Base-by-base conservation (phyloP, 2,888 invertebrate genomes). In the Leptura quadrifasciata region DNA sequence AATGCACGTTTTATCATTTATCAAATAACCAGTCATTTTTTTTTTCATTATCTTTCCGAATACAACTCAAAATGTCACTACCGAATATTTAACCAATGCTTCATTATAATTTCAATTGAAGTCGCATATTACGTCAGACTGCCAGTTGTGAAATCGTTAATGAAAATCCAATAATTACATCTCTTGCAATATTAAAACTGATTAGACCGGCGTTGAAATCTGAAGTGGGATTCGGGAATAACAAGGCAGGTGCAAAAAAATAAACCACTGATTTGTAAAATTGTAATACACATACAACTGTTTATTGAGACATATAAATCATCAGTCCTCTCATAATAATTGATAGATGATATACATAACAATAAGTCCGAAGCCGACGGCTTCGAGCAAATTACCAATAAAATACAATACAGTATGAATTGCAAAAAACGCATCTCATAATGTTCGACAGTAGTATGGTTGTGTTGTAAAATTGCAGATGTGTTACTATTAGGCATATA, bases 231-330 rank as follows among this genome's bases (percentile, higher is more conserved):
- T 74, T 17, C 10, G 5, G 60, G 63, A 55, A 52, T 5, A 35
- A 31, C n/a, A 35, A 27, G 20, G 60, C 27, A 31, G 24, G 12
- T 20, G n/a, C 58, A 69, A 77, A 79, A 79, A 79, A 79, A 39
- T 39, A 39, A 80, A 77, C 76, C 68, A 39, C 57, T 31, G 52
- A 68, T 75, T 79, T 89, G 89, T 86, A 86, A 88, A 88, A 88
- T 89, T 84, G 88, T 91, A 91, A 91, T 91, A 91, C 91, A 91
- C 91, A 91, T 91, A 92, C 91, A 92, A 92, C 91, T 91, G 91
- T 91, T 92, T 91, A 92, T 92, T 91, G 91, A 91, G 91, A 91
- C 91, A 91, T 91, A 90, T 88, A 88, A 88, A 89, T 89, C 89
- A 88, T 89, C 89, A 89, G 89, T 89, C 89, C 88, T 89, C 86